These are phyloP conservation scores for Drosophila neoperkinsi DNA, from an alignment of 2,888 invertebrate genomes.

Conservation along the genomic window DNA sequence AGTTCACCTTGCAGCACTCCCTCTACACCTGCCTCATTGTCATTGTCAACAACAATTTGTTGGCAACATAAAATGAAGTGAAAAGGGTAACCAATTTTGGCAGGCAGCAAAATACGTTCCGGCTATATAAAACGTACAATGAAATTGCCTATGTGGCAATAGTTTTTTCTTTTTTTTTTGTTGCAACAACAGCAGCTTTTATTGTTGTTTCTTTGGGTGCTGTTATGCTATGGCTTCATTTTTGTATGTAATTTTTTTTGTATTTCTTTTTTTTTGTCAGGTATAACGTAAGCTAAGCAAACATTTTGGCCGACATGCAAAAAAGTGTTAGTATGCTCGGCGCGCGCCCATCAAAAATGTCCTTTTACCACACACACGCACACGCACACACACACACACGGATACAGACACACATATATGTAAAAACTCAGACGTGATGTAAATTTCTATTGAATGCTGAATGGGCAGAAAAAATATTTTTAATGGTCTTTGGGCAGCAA, in stretches of 20 bases:
- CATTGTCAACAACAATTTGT: conserved; percentile 59
- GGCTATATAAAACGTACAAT: conserved; percentile 64
- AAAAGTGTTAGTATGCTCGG: conserved; percentile 77
- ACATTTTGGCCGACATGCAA: conserved; percentile 66
- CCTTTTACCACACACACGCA: conserved; percentile 55
- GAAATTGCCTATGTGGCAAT: conserved; percentile 77
- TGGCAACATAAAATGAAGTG: conserved; percentile 66
- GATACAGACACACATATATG: conserved; percentile 32
- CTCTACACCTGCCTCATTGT: background rate
- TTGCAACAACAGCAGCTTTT: conserved; percentile 39
- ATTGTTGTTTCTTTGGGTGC: conserved; percentile 67
- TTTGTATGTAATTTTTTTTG: conserved; percentile 1
- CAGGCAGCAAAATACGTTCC: conserved; percentile 33
- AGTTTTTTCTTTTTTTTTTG: conserved; percentile 48
- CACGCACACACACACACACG: conserved; percentile 6
- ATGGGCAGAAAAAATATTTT: conserved; percentile 79
- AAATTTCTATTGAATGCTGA: conserved; percentile 81
- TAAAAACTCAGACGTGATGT: conserved; percentile 80
- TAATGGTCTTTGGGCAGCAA: conserved; percentile 71
- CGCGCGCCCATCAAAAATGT: conserved; percentile 78
- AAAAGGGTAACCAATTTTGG: conserved; percentile 79
- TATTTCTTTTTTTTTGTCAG: conserved; percentile 47
- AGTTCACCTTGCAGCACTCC: background rate
- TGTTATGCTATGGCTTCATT: conserved; percentile 23
- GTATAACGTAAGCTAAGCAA: conserved; percentile 72